These are phyloP conservation scores for Monochamus alternatus DNA, from an alignment of 2,888 invertebrate species.

Conservation along the genomic window DNA sequence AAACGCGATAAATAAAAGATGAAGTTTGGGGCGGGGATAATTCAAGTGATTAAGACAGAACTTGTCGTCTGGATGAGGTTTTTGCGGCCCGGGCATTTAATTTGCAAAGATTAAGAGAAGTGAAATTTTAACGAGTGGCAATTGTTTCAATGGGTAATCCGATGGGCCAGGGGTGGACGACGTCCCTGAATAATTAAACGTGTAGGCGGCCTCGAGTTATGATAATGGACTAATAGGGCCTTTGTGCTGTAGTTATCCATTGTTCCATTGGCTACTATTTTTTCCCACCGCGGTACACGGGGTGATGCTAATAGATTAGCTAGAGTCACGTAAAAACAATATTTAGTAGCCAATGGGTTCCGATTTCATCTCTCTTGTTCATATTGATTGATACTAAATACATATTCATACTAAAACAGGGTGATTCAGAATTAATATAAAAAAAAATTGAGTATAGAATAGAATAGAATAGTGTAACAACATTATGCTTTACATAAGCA, in stretches of 20 bases:
- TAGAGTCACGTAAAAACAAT: no score
- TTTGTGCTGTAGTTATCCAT: conserved; percentile 54
- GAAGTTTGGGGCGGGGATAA: conserved; percentile 32
- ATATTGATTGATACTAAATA: no score
- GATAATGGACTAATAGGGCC: conserved; percentile 61
- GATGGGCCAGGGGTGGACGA: conserved; percentile 24
- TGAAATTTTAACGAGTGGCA: conserved; percentile 42
- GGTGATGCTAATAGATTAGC: no score
- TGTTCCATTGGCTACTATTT: not conserved
- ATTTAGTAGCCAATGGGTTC: no score
- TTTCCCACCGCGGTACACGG: not conserved
- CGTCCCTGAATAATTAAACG: conserved; percentile 61
- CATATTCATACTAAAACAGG: no score
- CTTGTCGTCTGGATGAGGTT: conserved; percentile 25
- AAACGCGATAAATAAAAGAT: conserved; percentile 42
- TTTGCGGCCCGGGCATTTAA: conserved; percentile 36
- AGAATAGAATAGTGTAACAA: no score
- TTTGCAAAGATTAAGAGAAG: conserved; percentile 38
- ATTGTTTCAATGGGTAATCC: conserved; percentile 41
- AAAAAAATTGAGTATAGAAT: no score
- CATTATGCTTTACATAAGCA: no score
- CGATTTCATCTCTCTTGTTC: no score
- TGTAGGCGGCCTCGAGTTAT: conserved; percentile 57
- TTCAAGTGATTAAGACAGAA: conserved; percentile 37
- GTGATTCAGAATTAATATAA: no score